A percentile compares a stretch with the other conserved stretches of the same genome.
Conservation (phyloP, 2,888 invertebrate species). For the Mythimna pallens region DNA sequence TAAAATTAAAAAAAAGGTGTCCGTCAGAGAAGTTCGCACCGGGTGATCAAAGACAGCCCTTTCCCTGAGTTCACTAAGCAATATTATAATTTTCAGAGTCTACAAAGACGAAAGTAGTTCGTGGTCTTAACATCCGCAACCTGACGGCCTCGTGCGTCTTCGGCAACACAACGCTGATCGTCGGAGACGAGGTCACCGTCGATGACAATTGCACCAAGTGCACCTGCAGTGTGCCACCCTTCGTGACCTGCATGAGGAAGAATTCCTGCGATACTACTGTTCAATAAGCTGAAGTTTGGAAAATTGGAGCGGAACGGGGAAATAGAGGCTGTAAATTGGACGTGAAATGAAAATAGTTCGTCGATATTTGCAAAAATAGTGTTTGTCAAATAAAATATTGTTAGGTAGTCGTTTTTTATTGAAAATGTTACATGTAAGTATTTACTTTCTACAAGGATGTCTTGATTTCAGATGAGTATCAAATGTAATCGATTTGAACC, state of each 20-base stretch:
- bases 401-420: not conserved
- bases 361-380: too few relatives aligned
- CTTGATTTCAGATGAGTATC: not conserved
- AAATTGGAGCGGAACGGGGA: not conserved
- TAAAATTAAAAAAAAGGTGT: too few relatives aligned
- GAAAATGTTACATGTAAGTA: not conserved
- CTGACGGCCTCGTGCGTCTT: constrained; percentile 80
- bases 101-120: constrained; percentile 75
- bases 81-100: constrained; percentile 72
- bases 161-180: constrained; percentile 81
- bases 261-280: constrained; percentile 54
- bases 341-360: not conserved
- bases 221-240: constrained; percentile 84
- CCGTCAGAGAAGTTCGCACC: too few relatives aligned
- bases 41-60: too few relatives aligned
- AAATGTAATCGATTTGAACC: not conserved
- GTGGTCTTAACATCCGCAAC: constrained; percentile 78
- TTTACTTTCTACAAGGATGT: not conserved
- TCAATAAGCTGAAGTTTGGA: constrained; percentile 8
- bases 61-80: not conserved
- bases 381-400: not conserved
- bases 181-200: constrained; percentile 84
- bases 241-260: constrained; percentile 82
- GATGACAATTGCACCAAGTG: constrained; percentile 84
- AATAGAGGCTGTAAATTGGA: not conserved